phyloP scores from a whole-genome alignment of 2,888 invertebrate species.

The Cyrtodaria siliqua region DNA sequence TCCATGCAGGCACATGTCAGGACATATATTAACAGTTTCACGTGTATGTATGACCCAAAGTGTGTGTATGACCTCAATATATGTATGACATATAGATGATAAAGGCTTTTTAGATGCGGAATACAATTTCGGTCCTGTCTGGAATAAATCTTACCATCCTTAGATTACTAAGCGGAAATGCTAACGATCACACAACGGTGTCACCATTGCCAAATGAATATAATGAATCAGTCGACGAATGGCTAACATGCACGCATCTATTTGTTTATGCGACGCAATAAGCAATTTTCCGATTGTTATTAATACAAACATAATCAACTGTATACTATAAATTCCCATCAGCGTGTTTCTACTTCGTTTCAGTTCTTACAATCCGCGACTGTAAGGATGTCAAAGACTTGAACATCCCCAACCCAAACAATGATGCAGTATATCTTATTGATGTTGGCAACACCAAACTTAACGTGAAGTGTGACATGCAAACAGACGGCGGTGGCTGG shows the following conservation, averaged over 20 bases:
- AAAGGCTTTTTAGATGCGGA: too few relatives aligned
- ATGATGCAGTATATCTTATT: constrained; percentile 11
- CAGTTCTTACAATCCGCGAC: constrained; percentile 12
- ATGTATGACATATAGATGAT: not conserved
- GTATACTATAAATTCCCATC: not conserved
- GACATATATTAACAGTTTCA: constrained; percentile 4
- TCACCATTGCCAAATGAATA: too few relatives aligned
- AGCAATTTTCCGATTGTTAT: too few relatives aligned
- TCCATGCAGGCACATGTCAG: constrained; percentile 9
- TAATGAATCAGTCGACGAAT: too few relatives aligned
- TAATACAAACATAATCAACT: too few relatives aligned
- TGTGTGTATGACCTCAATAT: constrained; percentile 3
- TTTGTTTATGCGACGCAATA: too few relatives aligned
- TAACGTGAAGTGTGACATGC: constrained; percentile 44
- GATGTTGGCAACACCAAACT: constrained; percentile 5
- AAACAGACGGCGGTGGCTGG: constrained; percentile 42
- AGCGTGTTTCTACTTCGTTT: not conserved
- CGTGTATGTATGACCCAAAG: too few relatives aligned
- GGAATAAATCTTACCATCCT: not conserved
- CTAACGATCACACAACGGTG: too few relatives aligned
- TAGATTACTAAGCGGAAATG: too few relatives aligned
- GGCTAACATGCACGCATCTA: too few relatives aligned
- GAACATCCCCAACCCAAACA: not conserved
- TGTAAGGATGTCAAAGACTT: constrained; percentile 18
- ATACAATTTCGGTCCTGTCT: too few relatives aligned